Percentiles rank a stretch among this genome's conserved stretches.
phyloP scores from a whole-genome alignment of 2,113 vertebrate genomes.

The Dasyurus viverrinus region DNA sequence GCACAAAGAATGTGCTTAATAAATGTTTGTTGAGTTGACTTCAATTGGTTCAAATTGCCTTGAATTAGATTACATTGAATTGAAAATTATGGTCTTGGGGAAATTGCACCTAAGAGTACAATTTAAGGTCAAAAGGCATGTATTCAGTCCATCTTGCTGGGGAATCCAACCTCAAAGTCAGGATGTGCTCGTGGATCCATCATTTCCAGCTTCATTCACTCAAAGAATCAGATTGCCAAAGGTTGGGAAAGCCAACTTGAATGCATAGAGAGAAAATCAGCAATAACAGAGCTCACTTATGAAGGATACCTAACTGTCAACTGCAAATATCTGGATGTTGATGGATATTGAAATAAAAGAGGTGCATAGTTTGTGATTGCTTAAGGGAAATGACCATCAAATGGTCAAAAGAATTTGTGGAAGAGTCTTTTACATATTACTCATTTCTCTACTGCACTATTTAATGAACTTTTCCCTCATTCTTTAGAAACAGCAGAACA shows the following conservation, averaged over 20 bases:
- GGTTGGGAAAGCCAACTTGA: not conserved
- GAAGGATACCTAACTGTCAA: rapidly evolving
- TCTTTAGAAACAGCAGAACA: not conserved
- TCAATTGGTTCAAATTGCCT: not conserved
- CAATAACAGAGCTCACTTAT: rapidly evolving
- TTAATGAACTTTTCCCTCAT: not conserved
- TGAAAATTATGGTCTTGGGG: not conserved
- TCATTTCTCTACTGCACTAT: not conserved
- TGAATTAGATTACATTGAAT: not conserved
- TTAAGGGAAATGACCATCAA: not conserved
- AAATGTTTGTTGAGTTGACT: not conserved
- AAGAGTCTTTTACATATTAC: not conserved
- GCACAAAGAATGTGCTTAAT: not conserved
- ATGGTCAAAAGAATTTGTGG: rapidly evolving
- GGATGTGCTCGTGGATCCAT: not conserved
- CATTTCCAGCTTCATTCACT: rapidly evolving
- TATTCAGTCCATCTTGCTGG: rapidly evolving
- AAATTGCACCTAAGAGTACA: not conserved
- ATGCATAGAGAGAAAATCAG: rapidly evolving
- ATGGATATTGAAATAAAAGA: rapidly evolving
- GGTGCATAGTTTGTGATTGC: rapidly evolving
- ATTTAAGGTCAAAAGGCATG: rapidly evolving
- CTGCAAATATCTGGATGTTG: not conserved
- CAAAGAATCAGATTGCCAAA: not conserved
- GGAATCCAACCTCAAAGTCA: not conserved